These are phyloP conservation scores for Phymorhynchus buccinoides DNA, from an alignment of 1,140 invertebrate species.

Conservation along the genomic window DNA sequence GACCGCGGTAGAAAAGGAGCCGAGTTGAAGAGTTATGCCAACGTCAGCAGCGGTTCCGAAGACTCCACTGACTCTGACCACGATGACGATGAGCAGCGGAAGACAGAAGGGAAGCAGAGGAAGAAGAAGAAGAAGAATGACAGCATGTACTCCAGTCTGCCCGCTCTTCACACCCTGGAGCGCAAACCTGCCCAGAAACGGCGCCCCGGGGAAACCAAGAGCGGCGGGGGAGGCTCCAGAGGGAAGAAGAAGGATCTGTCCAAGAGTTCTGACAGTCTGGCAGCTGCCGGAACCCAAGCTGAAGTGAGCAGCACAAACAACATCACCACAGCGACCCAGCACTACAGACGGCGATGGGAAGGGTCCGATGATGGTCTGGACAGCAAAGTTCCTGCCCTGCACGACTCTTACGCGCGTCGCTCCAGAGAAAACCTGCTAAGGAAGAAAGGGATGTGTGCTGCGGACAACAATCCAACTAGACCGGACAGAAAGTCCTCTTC, in stretches of 20 bases:
- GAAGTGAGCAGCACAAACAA: background rate
- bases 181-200: constrained; percentile 22
- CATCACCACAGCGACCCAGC: background rate
- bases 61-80: background rate
- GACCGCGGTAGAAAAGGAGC: background rate
- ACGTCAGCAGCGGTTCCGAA: background rate
- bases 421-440: constrained; percentile 44
- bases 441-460: constrained; percentile 35
- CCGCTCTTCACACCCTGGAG: constrained; percentile 30
- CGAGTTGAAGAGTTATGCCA: background rate
- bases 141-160: constrained; percentile 35
- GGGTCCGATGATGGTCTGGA: constrained; percentile 18
- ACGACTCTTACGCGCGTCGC: constrained; percentile 52
- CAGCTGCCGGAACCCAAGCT: background rate
- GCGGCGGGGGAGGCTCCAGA: background rate
- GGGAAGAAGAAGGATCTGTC: constrained; percentile 7
- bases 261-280: constrained; percentile 13
- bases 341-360: constrained; percentile 34
- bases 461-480: background rate
- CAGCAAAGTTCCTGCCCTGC: constrained; percentile 51
- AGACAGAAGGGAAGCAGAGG: background rate
- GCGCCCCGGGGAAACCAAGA: background rate
- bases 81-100: background rate
- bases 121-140: too few relatives aligned
- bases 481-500: background rate